Conservation (phyloP, 2,113 vertebrate genomes). For the Neolamprologus modestus region DNA sequence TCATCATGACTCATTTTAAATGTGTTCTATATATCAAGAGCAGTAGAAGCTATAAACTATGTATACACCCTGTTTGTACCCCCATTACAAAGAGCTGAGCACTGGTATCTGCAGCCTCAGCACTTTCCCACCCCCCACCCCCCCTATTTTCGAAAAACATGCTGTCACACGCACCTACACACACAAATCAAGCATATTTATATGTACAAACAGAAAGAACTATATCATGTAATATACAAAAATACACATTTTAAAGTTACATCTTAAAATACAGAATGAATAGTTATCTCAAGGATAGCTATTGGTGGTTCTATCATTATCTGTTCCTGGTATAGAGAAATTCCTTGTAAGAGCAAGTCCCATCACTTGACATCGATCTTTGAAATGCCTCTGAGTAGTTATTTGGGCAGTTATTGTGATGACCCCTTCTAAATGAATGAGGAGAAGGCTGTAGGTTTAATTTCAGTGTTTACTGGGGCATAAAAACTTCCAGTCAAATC, state of each 20-base stretch:
- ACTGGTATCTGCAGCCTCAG: slow-evolving; percentile 48
- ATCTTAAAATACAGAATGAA: not conserved
- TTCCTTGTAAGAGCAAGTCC: not conserved
- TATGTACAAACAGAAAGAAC: not conserved
- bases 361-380: not conserved
- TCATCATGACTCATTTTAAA: not conserved
- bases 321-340: not conserved
- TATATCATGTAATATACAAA: not conserved
- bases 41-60: not conserved
- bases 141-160: not conserved
- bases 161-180: not conserved
- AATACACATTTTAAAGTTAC: not conserved
- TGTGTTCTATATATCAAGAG: slow-evolving; percentile 34
- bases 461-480: not conserved
- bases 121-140: not conserved
- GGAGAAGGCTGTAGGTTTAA: not conserved
- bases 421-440: not conserved
- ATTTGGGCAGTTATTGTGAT: not conserved
- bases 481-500: not conserved
- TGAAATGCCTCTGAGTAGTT: not conserved
- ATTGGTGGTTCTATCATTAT: not conserved
- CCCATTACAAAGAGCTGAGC: slow-evolving; percentile 50
- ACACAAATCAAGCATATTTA: not conserved
- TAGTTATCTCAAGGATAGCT: not conserved
- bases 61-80: slow-evolving; percentile 32